phyloP scores from a whole-genome alignment of 2,888 invertebrate genomes.

The Trichopria drosophilae region DNA sequence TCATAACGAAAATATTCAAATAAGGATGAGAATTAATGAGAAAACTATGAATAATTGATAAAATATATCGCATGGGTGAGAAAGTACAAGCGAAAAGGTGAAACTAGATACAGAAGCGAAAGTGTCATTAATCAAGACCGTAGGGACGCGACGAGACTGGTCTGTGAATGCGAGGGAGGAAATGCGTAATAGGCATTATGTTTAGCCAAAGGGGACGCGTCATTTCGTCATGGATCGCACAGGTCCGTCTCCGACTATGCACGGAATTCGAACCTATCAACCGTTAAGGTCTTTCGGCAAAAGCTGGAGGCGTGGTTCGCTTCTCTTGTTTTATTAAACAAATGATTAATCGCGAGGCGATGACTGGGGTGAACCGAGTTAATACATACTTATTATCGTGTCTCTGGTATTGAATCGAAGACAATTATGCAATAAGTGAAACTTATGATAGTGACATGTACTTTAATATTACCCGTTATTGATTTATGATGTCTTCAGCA shows the following conservation, averaged over 20 bases:
- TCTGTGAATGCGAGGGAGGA: constrained; percentile 34
- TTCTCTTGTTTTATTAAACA: constrained; percentile 38
- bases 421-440: too few species aligned
- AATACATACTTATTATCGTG: too few species aligned
- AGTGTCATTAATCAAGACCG: constrained; percentile 46
- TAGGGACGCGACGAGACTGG: constrained; percentile 39
- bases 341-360: constrained; percentile 38
- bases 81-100: too few species aligned
- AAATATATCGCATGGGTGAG: too few species aligned
- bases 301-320: constrained; percentile 34
- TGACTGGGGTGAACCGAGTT: too few species aligned
- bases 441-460: too few species aligned
- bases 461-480: too few species aligned
- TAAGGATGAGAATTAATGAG: too few species aligned
- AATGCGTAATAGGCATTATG: constrained; percentile 42
- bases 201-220: constrained; percentile 33
- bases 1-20: too few species aligned
- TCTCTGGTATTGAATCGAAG: too few species aligned
- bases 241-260: constrained; percentile 20
- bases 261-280: constrained; percentile 15
- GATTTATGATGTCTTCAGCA: too few species aligned
- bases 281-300: constrained; percentile 32
- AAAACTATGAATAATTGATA: too few species aligned
- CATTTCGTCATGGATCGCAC: constrained; percentile 32
- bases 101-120: constrained; percentile 9